These are phyloP conservation scores for Erebia aethiops DNA, from an alignment of 2,888 invertebrate species.

Conservation along the genomic window DNA sequence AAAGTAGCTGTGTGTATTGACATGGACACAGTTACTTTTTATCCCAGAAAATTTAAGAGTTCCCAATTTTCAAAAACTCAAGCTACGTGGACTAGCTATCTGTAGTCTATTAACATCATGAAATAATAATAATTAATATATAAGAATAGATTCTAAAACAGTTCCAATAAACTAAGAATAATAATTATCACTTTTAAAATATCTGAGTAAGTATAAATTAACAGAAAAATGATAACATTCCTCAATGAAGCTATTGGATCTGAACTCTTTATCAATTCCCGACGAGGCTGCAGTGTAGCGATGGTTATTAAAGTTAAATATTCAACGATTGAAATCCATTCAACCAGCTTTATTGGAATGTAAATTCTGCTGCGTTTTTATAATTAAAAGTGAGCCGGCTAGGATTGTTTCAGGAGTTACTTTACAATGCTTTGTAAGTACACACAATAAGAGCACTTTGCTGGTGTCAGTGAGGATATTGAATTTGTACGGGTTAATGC, in stretches of 20 bases:
- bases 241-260: conserved; percentile 13
- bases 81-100: no score
- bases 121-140: no score
- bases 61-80: no score
- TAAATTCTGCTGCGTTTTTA: conserved; percentile 26
- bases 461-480: conserved; percentile 10
- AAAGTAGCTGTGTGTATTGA: no score
- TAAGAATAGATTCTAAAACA: no score
- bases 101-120: no score
- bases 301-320: conserved; percentile 33
- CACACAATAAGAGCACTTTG: conserved; percentile 10
- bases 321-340: conserved; percentile 28
- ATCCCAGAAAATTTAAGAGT: no score
- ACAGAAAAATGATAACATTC: not conserved
- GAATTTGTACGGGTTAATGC: conserved; percentile 5
- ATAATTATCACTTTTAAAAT: not conserved
- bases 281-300: conserved; percentile 16
- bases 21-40: no score
- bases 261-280: conserved; percentile 18
- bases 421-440: conserved; percentile 9
- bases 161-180: no score
- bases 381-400: conserved; percentile 21
- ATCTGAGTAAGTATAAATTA: not conserved
- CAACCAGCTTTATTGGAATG: conserved; percentile 22
- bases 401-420: conserved; percentile 22